phyloP scores from a whole-genome alignment of 2,888 invertebrate genomes.

The Ceraclea dissimilis region DNA sequence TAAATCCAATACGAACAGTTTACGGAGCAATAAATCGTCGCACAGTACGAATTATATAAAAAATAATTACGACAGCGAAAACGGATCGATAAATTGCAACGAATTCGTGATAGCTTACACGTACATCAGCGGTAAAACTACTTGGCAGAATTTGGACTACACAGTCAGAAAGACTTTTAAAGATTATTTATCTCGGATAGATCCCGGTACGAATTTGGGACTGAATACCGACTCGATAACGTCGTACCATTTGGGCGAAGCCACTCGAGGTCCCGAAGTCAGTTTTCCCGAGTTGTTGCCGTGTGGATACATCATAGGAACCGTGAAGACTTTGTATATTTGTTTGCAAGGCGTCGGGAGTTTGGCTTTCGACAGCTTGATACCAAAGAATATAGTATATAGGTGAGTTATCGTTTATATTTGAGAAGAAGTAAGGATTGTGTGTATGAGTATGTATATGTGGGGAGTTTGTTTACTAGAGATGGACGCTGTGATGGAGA shows the following conservation, averaged over 20 bases:
- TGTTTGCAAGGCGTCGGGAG: constrained; percentile 82
- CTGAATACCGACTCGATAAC: constrained; percentile 80
- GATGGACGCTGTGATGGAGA: no score
- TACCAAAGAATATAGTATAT: constrained; percentile 93
- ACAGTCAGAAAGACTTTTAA: constrained; percentile 88
- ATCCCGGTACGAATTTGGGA: constrained; percentile 85
- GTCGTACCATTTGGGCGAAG: constrained; percentile 90
- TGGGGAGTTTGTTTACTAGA: no score
- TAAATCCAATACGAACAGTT: constrained; percentile 48
- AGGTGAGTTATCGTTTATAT: constrained; percentile 48
- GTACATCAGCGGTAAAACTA: constrained; percentile 85
- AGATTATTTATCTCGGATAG: constrained; percentile 87
- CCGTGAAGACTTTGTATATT: constrained; percentile 77
- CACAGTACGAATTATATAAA: constrained; percentile 45
- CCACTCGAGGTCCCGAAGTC: constrained; percentile 70
- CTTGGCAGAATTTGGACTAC: constrained; percentile 91
- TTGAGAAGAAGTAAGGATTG: no score
- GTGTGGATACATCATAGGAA: constrained; percentile 88
- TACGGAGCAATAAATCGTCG: constrained; percentile 50
- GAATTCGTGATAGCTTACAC: constrained; percentile 82
- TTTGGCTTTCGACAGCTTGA: constrained; percentile 90
- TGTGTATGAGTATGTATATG: no score
- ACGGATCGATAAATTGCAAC: constrained; percentile 50
- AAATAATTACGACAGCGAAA: constrained; percentile 42
- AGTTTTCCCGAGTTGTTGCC: constrained; percentile 85